phyloP scores from a whole-genome alignment of 2,888 invertebrate species.

The Drosophila phalerata region DNA sequence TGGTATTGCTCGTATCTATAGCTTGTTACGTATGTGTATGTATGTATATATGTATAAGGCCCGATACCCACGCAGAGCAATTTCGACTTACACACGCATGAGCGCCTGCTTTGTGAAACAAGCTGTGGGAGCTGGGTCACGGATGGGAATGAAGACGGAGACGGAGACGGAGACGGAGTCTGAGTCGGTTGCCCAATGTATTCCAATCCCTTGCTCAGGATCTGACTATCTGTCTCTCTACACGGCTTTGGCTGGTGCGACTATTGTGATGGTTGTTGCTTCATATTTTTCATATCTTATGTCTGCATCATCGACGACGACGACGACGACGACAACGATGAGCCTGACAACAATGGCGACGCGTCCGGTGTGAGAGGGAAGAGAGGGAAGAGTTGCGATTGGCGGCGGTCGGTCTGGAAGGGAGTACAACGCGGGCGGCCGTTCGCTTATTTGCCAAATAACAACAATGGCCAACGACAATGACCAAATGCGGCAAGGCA shows the following conservation, averaged over 20 bases:
- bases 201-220: constrained; percentile 41
- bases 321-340: constrained; percentile 54
- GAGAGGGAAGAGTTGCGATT: neutral
- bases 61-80: constrained; percentile 53
- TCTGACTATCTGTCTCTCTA: neutral
- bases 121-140: neutral
- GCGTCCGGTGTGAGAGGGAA: constrained; percentile 6
- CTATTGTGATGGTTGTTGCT: constrained; percentile 76
- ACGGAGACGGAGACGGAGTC: neutral
- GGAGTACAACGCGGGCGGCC: constrained; percentile 25
- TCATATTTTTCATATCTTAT: constrained; percentile 80
- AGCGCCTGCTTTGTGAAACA: constrained; percentile 56
- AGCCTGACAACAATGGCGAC: constrained; percentile 67
- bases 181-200: constrained; percentile 36
- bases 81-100: constrained; percentile 56
- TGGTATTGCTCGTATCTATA: constrained; percentile 19
- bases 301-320: constrained; percentile 76
- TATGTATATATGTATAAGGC: constrained; percentile 10
- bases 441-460: constrained; percentile 73
- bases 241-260: constrained; percentile 35
- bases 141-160: too few relatives aligned
- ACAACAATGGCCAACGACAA: constrained; percentile 70
- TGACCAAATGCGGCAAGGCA: constrained; percentile 32
- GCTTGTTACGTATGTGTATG: constrained; percentile 25
- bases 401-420: neutral